Evolutionary conservation across 2,113 vertebrate species (phyloP).

Genomic region (Mesembrinibis cayennensis): DNA sequence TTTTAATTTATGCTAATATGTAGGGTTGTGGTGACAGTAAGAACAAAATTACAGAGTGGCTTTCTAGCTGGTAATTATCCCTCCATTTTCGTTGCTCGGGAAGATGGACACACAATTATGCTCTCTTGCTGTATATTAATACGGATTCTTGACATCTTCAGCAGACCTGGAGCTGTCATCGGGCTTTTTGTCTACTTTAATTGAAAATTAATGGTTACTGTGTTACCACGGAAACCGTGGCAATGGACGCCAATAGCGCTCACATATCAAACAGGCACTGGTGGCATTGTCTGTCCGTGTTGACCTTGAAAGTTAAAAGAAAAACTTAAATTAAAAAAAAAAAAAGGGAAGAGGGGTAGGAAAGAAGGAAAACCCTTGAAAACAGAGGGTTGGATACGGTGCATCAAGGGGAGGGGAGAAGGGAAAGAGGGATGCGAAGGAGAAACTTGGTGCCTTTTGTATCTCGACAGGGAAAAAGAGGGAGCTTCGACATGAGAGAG

Average conservation of each 20-base stretch:
- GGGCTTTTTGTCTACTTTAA: slow-evolving; percentile 99
- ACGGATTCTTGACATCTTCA: slow-evolving; percentile 99
- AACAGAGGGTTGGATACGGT: slow-evolving; percentile 77
- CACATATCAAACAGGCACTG: slow-evolving; percentile 92
- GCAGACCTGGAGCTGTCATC: slow-evolving; percentile 99
- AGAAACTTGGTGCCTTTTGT: slow-evolving; percentile 64
- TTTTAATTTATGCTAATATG: slow-evolving; percentile 90
- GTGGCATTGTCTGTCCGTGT: slow-evolving; percentile 95
- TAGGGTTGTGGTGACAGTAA: slow-evolving; percentile 87
- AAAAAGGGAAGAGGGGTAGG: slow-evolving; percentile 13
- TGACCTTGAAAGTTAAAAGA: slow-evolving; percentile 97
- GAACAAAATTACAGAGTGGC: slow-evolving; percentile 89
- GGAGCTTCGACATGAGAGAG: slow-evolving; percentile 58
- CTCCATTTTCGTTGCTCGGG: slow-evolving; percentile 85
- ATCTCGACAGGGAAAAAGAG: slow-evolving; percentile 58
- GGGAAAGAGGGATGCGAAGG: slow-evolving; percentile 69
- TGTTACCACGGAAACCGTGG: slow-evolving; percentile 95
- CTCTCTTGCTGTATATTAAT: slow-evolving; percentile 99
- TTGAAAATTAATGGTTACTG: slow-evolving; percentile 99
- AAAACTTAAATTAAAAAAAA: slow-evolving; percentile 78
- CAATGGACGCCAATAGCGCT: slow-evolving; percentile 89
- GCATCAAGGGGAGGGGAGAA: slow-evolving; percentile 71
- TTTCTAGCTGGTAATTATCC: slow-evolving; percentile 89
- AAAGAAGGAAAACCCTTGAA: slow-evolving; percentile 50
- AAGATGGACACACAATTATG: slow-evolving; percentile 99